Evolutionary conservation across 1,140 invertebrate species (phyloP).

Genomic region (Aphelenchoides besseyi): DNA sequence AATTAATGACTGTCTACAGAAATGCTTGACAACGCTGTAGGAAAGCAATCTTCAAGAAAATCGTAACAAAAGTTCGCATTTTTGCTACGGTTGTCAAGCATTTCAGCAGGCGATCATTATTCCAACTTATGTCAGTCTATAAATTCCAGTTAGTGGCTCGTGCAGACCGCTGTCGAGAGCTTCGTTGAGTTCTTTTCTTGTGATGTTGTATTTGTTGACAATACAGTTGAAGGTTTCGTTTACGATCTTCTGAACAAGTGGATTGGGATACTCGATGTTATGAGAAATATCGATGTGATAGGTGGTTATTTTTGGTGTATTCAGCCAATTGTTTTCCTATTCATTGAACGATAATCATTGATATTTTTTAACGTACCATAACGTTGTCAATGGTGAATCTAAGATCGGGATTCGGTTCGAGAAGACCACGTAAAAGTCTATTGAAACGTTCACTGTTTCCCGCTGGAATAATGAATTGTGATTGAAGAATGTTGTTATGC

Average conservation of each 20-base stretch:
- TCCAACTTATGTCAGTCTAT: neutral
- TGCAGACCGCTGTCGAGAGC: neutral
- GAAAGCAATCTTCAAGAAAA: too few relatives aligned
- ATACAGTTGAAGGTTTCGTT: neutral
- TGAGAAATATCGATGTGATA: neutral
- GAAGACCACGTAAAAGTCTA: neutral
- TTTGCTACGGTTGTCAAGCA: too few relatives aligned
- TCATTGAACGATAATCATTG: neutral
- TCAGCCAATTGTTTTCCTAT: neutral
- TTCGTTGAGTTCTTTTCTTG: neutral
- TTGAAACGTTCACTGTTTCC: neutral
- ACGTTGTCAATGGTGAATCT: constrained; percentile 8
- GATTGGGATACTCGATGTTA: constrained; percentile 7
- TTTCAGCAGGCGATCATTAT: neutral
- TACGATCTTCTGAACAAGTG: constrained; percentile 1
- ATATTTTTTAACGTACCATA: neutral
- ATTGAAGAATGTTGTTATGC: neutral
- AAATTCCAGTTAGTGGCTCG: constrained; percentile 15
- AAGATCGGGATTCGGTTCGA: neutral
- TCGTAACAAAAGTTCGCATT: too few relatives aligned
- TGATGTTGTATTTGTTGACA: constrained; percentile 8
- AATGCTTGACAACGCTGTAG: too few relatives aligned
- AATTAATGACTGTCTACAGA: too few relatives aligned
- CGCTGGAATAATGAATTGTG: neutral
- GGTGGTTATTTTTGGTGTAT: neutral